Evolutionary conservation across 2,113 vertebrate species (phyloP), one percentile per base, ranked within the genome.

Genomic region (Ptilorrhoa leucosticta): DNA sequence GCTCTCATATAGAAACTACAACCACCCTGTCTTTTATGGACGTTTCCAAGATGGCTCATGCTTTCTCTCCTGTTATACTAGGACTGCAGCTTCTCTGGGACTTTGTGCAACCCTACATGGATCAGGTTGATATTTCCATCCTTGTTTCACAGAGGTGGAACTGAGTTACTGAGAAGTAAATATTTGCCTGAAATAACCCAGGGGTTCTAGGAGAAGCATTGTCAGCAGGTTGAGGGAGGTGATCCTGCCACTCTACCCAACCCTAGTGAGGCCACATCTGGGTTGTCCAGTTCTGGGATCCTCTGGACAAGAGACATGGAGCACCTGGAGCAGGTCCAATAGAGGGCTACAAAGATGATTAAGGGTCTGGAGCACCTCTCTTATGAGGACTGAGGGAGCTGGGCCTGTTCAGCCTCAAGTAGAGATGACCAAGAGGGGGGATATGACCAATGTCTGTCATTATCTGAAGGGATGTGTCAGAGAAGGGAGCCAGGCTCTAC

Each of bases 401-500:
- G 40, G 21, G 40, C 40, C 40, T 76, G 24, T 40, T 83, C n/a
- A 31, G 11, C 24, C 40, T 77, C 35, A 4, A 33, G 40, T 48
- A 61, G 31, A 61, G 20, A 2, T 0, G 1, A 19, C 26, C 40
- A n/a, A n/a, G n/a, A n/a, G 30, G 61, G 26, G 21, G 18, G 8
- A 9, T 8, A 7, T 27, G 6, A 23, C 60, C 16, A 26, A 11
- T 13, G 13, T 47, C 24, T 53, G 35, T 35, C 42, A 27, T 11
- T 31, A 22, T 27, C 47, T 47, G 31, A 61, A 76, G 7, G 26
- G 13, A 35, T 11, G 12, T 35, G n/a, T 27, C 54, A 47, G 54
- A 54, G 18, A 15, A 48, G 15, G 10, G 35, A 69, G 14, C 9
- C 63, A 76, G 35, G 14, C 31, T 61, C 47, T 61, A 31, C n/a